Percentiles rank a stretch among this genome's conserved stretches.
Evolutionary conservation across 2,888 invertebrate genomes (phyloP).

Genomic region (Nineta flava): DNA sequence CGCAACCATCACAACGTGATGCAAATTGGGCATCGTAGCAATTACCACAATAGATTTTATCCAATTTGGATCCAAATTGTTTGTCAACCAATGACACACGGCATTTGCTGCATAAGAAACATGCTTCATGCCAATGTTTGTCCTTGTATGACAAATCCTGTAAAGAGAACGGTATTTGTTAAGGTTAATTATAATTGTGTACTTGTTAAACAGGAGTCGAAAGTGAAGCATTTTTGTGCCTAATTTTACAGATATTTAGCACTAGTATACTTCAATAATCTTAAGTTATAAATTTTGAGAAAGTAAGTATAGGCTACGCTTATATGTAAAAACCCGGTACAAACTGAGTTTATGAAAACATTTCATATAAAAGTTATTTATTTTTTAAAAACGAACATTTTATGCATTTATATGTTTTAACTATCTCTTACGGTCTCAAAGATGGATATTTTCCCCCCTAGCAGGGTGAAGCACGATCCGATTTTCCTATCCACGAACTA

Average conservation of each 20-base stretch:
- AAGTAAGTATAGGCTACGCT: no score
- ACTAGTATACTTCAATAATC: constrained; percentile 7
- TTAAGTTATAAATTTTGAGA: no score
- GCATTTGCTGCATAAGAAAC: constrained; percentile 98
- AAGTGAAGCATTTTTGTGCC: constrained; percentile 4
- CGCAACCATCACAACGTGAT: constrained; percentile 96
- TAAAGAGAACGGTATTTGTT: constrained; percentile 18
- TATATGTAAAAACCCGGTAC: no score
- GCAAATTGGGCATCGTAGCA: constrained; percentile 99
- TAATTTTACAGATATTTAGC: constrained; percentile 13
- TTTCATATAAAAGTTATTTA: no score
- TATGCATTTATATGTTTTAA: no score
- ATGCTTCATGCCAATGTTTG: constrained; percentile 99
- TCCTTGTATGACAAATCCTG: constrained; percentile 99
- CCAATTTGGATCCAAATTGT: constrained; percentile 98
- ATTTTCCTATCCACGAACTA: no score
- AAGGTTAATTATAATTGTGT: constrained; percentile 4
- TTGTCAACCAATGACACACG: constrained; percentile 96
- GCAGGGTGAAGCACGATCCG: no score
- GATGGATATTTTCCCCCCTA: no score
- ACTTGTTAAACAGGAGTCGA: constrained; percentile 11
- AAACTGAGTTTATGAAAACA: no score
- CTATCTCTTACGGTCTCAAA: no score
- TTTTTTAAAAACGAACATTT: no score
- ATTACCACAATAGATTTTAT: constrained; percentile 97